phyloP scores from a whole-genome alignment of 2,888 invertebrate genomes.

The Lymantria dispar region DNA sequence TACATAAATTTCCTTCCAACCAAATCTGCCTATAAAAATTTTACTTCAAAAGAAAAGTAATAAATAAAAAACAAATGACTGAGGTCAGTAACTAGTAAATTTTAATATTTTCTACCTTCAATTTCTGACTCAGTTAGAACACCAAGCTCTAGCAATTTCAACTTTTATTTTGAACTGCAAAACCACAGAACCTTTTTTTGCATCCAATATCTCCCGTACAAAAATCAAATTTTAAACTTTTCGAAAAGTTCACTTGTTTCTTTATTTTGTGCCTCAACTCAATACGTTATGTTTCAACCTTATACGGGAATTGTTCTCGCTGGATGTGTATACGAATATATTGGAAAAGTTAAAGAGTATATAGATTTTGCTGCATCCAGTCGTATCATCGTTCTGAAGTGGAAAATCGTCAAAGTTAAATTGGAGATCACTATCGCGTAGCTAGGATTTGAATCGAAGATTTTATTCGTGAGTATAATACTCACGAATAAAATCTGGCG shows the following conservation, averaged over 20 bases:
- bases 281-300: conserved; percentile 31
- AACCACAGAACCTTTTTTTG: conserved; percentile 1
- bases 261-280: conserved; percentile 31
- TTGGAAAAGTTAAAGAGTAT: conserved; percentile 51
- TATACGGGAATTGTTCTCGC: conserved; percentile 29
- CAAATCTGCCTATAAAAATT: no score
- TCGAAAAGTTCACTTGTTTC: conserved; percentile 12
- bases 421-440: conserved; percentile 56
- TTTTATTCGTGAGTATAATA: conserved; percentile 19
- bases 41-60: no score
- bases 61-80: no score
- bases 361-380: conserved; percentile 34
- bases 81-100: no score
- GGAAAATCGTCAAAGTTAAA: conserved; percentile 60
- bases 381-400: conserved; percentile 34
- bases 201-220: conserved; percentile 14
- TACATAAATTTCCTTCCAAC: no score
- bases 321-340: conserved; percentile 43
- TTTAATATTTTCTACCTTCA: no score
- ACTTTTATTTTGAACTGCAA: background rate
- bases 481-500: background rate
- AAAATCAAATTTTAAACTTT: conserved; percentile 34
- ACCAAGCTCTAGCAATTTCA: background rate
- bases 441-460: conserved; percentile 41
- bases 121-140: background rate